phyloP scores from a whole-genome alignment of 1,140 invertebrate species.

The Atopsyche davidsoni region DNA sequence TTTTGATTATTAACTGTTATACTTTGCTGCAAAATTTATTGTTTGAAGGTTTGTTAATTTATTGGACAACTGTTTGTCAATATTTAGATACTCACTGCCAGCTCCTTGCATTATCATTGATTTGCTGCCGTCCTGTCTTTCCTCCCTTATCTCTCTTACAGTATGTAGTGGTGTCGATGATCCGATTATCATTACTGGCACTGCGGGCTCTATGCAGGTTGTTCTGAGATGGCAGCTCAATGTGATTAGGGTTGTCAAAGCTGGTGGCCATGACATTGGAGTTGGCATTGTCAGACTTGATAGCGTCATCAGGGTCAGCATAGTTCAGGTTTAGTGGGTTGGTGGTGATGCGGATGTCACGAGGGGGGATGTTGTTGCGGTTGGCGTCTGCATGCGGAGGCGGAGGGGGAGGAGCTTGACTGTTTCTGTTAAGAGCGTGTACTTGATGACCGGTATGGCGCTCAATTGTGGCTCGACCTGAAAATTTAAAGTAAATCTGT shows the following conservation, averaged over 20 bases:
- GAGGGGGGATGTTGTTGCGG: constrained; percentile 34
- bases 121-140: constrained; percentile 38
- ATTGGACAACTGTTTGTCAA: not conserved
- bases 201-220: constrained; percentile 29
- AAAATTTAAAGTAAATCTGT: too few species aligned
- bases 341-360: constrained; percentile 67
- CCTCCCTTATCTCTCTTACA: constrained; percentile 54
- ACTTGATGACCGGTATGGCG: constrained; percentile 47
- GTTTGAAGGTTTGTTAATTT: too few species aligned
- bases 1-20: too few species aligned
- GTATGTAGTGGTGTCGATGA: constrained; percentile 67
- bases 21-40: too few species aligned
- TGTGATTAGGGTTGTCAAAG: constrained; percentile 70
- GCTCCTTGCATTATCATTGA: constrained; percentile 34
- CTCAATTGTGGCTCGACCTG: constrained; percentile 79
- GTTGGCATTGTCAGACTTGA: constrained; percentile 36
- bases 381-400: constrained; percentile 36
- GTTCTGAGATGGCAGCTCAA: constrained; percentile 55
- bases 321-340: constrained; percentile 68
- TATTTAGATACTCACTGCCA: constrained; percentile 42
- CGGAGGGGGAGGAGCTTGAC: constrained; percentile 29
- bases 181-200: constrained; percentile 33
- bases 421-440: constrained; percentile 40
- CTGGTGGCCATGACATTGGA: constrained; percentile 47
- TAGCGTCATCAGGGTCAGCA: constrained; percentile 57